Percentiles rank a stretch among this genome's conserved stretches.
Conservation (phyloP, 2,113 vertebrate genomes). For the Oreochromis niloticus region DNA sequence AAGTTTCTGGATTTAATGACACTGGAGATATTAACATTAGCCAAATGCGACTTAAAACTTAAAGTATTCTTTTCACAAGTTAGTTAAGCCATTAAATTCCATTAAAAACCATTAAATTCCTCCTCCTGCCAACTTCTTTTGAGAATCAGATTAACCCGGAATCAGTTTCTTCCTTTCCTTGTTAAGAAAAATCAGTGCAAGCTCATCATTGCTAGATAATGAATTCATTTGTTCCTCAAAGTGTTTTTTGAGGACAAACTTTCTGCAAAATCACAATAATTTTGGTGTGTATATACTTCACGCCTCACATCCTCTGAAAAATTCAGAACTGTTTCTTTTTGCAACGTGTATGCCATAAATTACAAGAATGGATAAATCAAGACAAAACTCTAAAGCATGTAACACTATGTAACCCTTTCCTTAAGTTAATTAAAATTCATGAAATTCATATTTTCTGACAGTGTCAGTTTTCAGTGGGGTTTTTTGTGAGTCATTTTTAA, state of each 20-base stretch:
- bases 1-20: not conserved
- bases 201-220: not conserved
- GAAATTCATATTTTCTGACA: not conserved
- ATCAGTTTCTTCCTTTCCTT: not conserved
- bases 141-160: not conserved
- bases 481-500: not conserved
- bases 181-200: not conserved
- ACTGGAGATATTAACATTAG: not conserved
- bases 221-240: not conserved
- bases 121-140: not conserved
- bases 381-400: not conserved
- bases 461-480: not conserved
- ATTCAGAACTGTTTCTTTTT: not conserved
- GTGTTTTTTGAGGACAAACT: not conserved
- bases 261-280: not conserved
- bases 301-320: not conserved
- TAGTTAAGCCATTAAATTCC: not conserved
- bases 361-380: not conserved
- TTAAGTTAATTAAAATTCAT: not conserved
- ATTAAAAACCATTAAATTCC: not conserved
- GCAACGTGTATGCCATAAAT: not conserved
- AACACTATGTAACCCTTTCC: not conserved
- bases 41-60: not conserved
- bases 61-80: not conserved
- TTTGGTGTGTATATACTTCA: not conserved